Evolutionary conservation across 2,888 invertebrate species (phyloP).

Genomic region (Prionchulus punctatus): DNA sequence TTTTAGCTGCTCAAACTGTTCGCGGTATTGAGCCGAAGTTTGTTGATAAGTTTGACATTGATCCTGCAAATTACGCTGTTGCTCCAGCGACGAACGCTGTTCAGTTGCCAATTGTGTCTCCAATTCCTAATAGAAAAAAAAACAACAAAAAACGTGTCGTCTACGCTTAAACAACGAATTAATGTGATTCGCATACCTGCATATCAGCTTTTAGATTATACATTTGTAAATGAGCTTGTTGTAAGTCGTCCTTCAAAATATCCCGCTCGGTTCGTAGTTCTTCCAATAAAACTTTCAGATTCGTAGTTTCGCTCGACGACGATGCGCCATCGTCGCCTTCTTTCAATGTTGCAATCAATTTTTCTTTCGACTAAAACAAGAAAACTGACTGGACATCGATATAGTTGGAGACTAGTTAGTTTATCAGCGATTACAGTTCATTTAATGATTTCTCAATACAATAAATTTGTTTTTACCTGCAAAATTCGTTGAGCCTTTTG

Average conservation of each 20-base stretch:
- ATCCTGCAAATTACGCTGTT: constrained; percentile 13
- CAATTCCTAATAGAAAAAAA: constrained; percentile 9
- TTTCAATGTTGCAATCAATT: constrained; percentile 47
- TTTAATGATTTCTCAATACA: neutral
- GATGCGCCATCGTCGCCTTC: constrained; percentile 3
- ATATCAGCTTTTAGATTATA: constrained; percentile 40
- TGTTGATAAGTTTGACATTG: constrained; percentile 13
- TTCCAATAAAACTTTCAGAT: constrained; percentile 4
- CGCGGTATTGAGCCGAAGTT: constrained; percentile 11
- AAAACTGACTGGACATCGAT: no score
- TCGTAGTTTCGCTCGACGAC: neutral
- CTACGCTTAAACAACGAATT: neutral
- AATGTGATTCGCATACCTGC: constrained; percentile 29
- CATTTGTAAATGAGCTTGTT: constrained; percentile 37
- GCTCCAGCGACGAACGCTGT: constrained; percentile 11
- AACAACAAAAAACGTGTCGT: neutral
- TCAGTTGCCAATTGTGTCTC: constrained; percentile 12
- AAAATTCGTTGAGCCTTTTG: constrained; percentile 59
- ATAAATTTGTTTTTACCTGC: constrained; percentile 39
- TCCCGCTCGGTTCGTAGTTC: constrained; percentile 42
- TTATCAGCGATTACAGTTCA: no score
- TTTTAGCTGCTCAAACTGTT: constrained; percentile 12
- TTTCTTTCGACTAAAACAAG: constrained; percentile 45
- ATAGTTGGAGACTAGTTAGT: no score
- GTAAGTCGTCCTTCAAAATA: constrained; percentile 44